Evolutionary conservation across 2,113 vertebrate species (phyloP).

Genomic region (Numenius arquata): DNA sequence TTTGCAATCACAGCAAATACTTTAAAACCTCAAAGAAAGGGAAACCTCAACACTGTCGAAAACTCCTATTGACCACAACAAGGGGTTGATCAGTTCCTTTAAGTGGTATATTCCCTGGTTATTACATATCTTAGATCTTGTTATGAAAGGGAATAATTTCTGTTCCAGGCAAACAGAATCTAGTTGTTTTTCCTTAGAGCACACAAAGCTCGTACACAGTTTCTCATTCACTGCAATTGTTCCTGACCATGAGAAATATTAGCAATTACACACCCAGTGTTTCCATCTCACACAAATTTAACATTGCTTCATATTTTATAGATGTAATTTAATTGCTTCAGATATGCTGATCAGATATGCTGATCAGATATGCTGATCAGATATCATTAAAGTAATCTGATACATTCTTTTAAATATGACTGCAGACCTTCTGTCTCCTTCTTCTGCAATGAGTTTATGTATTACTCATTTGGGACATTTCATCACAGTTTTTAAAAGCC

Average conservation of each 20-base stretch:
- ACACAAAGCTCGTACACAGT: background rate
- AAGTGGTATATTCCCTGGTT: background rate
- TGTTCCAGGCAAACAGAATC: background rate
- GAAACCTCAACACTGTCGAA: background rate
- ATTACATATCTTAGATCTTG: background rate
- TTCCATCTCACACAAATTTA: conserved; percentile 23
- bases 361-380: conserved; percentile 35
- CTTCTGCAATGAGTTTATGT: background rate
- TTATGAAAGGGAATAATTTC: background rate
- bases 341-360: conserved; percentile 29
- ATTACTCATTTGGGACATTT: conserved; percentile 42
- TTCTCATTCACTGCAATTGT: background rate
- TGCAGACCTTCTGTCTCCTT: conserved; percentile 43
- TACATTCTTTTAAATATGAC: conserved; percentile 13
- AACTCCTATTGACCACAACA: background rate
- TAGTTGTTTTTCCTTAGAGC: background rate
- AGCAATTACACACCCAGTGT: background rate
- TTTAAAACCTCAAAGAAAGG: background rate
- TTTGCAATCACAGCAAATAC: background rate
- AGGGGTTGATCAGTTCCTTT: background rate
- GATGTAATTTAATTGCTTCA: conserved; percentile 49
- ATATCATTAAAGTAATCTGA: conserved; percentile 52
- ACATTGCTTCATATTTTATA: conserved; percentile 62
- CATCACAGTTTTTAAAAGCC: conserved; percentile 10
- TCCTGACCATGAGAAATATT: background rate